phyloP scores from a whole-genome alignment of 2,888 invertebrate species.

The Leucoptera coffeella region DNA sequence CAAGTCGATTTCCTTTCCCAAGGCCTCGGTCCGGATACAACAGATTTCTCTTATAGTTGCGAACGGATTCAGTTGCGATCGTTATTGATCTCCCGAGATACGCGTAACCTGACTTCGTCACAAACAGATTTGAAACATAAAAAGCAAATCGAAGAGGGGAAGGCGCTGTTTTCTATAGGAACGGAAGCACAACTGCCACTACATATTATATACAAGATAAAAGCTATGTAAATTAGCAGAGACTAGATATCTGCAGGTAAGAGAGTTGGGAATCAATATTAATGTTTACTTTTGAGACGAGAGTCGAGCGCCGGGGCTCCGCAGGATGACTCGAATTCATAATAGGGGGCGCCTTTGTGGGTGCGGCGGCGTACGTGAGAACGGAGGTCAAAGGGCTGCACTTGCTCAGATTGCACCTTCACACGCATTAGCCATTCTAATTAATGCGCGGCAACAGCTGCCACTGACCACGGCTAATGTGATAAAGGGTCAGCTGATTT shows the following conservation, averaged over 20 bases:
- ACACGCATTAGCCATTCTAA: constrained; percentile 24
- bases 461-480: constrained; percentile 30
- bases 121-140: no score
- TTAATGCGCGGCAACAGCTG: constrained; percentile 29
- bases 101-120: no score
- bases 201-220: no score
- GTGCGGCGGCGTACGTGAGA: constrained; percentile 42
- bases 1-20: constrained; percentile 28
- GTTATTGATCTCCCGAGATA: constrained; percentile 12
- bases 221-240: no score
- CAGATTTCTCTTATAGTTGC: constrained; percentile 35
- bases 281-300: constrained; percentile 43
- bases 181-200: no score
- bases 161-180: no score
- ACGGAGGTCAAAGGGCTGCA: constrained; percentile 36
- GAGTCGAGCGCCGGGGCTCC: constrained; percentile 18
- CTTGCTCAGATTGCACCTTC: constrained; percentile 43
- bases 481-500: constrained; percentile 35
- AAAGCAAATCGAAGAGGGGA: no score
- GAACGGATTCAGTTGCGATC: constrained; percentile 13
- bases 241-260: no score
- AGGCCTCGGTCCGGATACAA: constrained; percentile 29
- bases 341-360: constrained; percentile 36
- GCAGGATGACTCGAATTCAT: constrained; percentile 37
- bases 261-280: constrained; percentile 42